Evolutionary conservation across 2,113 vertebrate species (phyloP).

Genomic region (Murina feae): DNA sequence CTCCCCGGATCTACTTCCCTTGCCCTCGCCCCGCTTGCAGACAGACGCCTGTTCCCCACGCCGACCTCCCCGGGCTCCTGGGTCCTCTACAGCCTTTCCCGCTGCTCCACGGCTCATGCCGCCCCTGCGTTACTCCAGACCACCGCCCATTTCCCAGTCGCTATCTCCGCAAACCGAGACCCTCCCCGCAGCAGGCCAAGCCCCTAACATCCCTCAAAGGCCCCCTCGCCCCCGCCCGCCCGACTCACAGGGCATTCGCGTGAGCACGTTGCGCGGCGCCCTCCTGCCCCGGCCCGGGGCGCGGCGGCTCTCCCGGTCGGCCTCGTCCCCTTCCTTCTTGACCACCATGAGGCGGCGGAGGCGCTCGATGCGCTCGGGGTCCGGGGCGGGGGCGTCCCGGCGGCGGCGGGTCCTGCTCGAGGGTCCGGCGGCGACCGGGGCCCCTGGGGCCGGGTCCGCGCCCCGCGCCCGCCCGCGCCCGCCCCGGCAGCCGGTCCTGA

Average conservation of each 20-base stretch:
- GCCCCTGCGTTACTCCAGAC: rapidly evolving
- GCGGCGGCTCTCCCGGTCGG: conserved; percentile 65
- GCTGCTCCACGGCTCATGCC: rapidly evolving
- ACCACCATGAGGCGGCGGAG: conserved; percentile 90
- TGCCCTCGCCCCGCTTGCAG: too few relatives aligned
- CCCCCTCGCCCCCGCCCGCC: not conserved
- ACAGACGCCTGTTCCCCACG: not conserved
- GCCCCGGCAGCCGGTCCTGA: conserved; percentile 81
- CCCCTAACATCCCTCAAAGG: not conserved
- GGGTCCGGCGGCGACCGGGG: conserved; percentile 77
- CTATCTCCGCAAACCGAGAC: not conserved
- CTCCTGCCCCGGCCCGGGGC: conserved; percentile 72
- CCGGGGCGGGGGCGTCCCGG: conserved; percentile 84
- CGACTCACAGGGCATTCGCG: conserved; percentile 90
- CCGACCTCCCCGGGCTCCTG: not conserved
- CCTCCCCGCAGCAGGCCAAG: not conserved
- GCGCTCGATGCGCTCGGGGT: conserved; percentile 82
- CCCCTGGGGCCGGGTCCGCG: conserved; percentile 67
- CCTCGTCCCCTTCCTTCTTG: conserved; percentile 73
- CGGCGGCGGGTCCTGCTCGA: conserved; percentile 88
- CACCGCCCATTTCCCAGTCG: not conserved
- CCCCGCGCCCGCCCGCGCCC: conserved; percentile 67
- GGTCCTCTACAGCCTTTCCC: not conserved
- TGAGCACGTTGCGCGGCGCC: conserved; percentile 90
- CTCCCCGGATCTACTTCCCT: too few relatives aligned